Conservation (phyloP, 1,140 invertebrate species). For the Myzus persicae region DNA sequence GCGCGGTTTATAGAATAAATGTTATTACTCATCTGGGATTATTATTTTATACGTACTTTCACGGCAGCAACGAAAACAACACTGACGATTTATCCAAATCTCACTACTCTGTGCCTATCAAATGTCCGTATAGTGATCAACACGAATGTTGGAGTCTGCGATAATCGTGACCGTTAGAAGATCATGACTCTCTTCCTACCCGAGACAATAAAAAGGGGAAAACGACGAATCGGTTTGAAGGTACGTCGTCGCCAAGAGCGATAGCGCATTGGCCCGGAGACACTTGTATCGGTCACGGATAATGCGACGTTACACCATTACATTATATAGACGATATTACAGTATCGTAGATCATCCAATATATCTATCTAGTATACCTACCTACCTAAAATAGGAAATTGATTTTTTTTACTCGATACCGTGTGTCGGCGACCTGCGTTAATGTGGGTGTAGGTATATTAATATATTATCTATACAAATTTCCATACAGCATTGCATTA, state of each 20-base stretch:
- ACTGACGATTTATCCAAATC: not conserved
- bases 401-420: not conserved
- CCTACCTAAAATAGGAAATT: not conserved
- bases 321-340: not conserved
- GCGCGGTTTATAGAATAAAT: not conserved
- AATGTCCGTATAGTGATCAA: not conserved
- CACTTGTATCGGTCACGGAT: slow-evolving; percentile 43
- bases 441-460: not conserved
- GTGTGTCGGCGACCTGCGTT: not conserved
- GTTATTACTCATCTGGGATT: not conserved
- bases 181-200: slow-evolving; percentile 36
- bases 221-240: slow-evolving; percentile 33
- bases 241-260: not conserved
- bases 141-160: not conserved
- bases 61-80: not conserved
- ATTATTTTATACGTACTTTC: not conserved
- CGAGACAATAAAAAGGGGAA: not conserved
- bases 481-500: not conserved
- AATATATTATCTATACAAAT: too few relatives aligned
- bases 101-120: not conserved
- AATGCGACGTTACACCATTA: slow-evolving; percentile 15
- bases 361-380: not conserved
- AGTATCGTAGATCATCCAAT: slow-evolving; percentile 22
- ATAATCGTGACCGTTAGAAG: slow-evolving; percentile 45
- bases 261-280: slow-evolving; percentile 27